These are phyloP conservation scores for Stichopus chloronotus DNA, from an alignment of 35 echinoderm and acorn worm genomes.

Conservation along the genomic window DNA sequence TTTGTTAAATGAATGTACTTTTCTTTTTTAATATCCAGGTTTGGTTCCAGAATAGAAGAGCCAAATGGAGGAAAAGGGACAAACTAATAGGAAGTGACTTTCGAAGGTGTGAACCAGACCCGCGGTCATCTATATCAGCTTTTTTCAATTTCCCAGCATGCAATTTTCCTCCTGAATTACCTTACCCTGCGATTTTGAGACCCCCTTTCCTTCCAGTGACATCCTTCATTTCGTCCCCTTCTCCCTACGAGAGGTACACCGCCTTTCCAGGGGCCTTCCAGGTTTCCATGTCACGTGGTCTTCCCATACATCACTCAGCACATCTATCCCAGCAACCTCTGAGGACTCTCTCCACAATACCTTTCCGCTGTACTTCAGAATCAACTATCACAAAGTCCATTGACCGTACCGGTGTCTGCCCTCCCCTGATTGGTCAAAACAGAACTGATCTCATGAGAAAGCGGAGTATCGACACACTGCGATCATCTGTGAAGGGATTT, in stretches of 20 bases:
- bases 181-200: not conserved
- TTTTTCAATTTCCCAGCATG: constrained; percentile 46
- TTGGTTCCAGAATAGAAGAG: constrained; percentile 96
- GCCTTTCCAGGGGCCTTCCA: not conserved
- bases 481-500: not conserved
- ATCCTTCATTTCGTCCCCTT: not conserved
- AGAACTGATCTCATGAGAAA: constrained; percentile 5
- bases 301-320: constrained; percentile 5
- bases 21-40: constrained; percentile 70
- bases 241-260: not conserved
- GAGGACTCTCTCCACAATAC: constrained; percentile 6
- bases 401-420: not conserved
- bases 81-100: constrained; percentile 54
- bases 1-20: too few species aligned
- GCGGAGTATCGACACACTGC: constrained; percentile 17
- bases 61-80: constrained; percentile 96
- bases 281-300: not conserved
- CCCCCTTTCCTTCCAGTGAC: not conserved
- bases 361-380: not conserved
- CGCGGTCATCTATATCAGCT: not conserved
- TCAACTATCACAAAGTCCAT: not conserved
- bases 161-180: constrained; percentile 21
- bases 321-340: not conserved
- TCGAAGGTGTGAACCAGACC: constrained; percentile 2
- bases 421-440: not conserved